These are phyloP conservation scores for Eupeodes latifasciatus DNA, from an alignment of 2,888 invertebrate genomes.

Conservation along the genomic window DNA sequence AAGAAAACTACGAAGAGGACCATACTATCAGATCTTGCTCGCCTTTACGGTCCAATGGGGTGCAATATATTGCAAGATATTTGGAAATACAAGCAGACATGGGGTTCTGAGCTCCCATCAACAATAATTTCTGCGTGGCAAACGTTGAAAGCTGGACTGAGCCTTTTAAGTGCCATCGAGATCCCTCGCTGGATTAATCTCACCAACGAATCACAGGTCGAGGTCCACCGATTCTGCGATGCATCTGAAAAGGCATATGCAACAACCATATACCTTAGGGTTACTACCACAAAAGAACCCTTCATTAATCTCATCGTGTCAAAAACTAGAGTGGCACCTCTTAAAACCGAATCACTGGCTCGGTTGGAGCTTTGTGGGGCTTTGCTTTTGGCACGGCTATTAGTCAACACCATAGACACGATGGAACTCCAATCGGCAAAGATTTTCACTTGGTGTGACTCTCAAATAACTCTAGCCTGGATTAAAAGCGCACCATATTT, in stretches of 20 bases:
- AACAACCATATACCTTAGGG: constrained; percentile 36
- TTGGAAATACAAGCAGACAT: too few relatives aligned
- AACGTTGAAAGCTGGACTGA: constrained; percentile 38
- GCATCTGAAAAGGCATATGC: too few relatives aligned
- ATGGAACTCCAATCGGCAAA: too few relatives aligned
- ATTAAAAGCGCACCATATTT: not conserved
- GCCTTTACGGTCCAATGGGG: too few relatives aligned
- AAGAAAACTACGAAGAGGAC: not conserved
- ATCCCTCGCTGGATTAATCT: too few relatives aligned
- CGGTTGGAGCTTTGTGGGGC: too few relatives aligned
- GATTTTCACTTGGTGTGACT: not conserved
- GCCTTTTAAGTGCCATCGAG: constrained; percentile 16
- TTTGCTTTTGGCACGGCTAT: too few relatives aligned
- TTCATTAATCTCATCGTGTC: constrained; percentile 6
- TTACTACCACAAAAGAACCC: not conserved
- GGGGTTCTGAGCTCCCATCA: constrained; percentile 9
- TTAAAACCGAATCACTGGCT: constrained; percentile 35
- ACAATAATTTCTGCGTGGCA: constrained; percentile 6
- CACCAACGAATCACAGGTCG: too few relatives aligned
- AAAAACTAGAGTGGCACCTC: constrained; percentile 46
- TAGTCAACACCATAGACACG: not conserved
- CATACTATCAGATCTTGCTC: too few relatives aligned
- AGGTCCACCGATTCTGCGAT: too few relatives aligned
- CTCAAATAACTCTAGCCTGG: not conserved
- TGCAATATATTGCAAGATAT: too few relatives aligned